Evolutionary conservation across 2,113 vertebrate species (phyloP).

Genomic region (Pyxicephalus adspersus): DNA sequence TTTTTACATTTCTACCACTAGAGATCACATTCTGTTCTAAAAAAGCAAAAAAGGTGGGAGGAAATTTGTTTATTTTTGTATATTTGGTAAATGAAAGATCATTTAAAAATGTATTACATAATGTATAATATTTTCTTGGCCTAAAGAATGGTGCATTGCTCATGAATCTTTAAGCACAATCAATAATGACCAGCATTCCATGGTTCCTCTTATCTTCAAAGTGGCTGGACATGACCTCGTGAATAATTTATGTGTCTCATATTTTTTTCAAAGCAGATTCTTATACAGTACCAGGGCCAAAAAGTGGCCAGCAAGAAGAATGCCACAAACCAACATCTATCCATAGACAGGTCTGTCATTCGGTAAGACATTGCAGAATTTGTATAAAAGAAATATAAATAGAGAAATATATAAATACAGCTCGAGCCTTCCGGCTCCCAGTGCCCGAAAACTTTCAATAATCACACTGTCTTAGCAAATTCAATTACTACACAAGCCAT

Average conservation of each 20-base stretch:
- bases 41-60: too few relatives aligned
- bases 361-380: too few relatives aligned
- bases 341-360: too few relatives aligned
- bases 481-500: too few relatives aligned
- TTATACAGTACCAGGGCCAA: background rate
- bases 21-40: background rate
- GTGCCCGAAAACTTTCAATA: too few relatives aligned
- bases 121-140: slow-evolving; percentile 23
- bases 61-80: background rate
- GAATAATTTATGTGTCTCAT: slow-evolving; percentile 13
- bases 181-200: slow-evolving; percentile 25
- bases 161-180: slow-evolving; percentile 50
- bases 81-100: background rate
- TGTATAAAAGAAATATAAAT: too few relatives aligned
- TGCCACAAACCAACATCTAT: too few relatives aligned
- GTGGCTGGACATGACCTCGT: slow-evolving; percentile 9
- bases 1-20: slow-evolving; percentile 3
- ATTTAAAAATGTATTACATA: slow-evolving; percentile 39
- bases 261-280: too few relatives aligned
- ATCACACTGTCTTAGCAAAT: too few relatives aligned
- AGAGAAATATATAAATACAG: too few relatives aligned
- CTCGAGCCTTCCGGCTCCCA: too few relatives aligned
- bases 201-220: slow-evolving; percentile 16
- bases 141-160: background rate
- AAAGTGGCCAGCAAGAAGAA: background rate